Percentiles rank a stretch among this genome's conserved stretches.
phyloP scores from a whole-genome alignment of 2,797 vertebrate species.

The Brachyalestes nurse region DNA sequence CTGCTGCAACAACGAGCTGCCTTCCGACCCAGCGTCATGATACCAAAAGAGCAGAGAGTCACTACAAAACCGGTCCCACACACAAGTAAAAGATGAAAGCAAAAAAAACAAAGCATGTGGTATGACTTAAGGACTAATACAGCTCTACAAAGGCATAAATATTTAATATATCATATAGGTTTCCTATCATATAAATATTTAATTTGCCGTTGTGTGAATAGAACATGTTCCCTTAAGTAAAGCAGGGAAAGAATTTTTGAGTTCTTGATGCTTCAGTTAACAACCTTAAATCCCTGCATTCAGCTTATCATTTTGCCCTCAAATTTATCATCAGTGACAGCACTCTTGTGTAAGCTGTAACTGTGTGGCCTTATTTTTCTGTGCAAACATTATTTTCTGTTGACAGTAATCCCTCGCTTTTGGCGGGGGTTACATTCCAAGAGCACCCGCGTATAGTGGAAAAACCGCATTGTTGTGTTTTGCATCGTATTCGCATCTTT shows the following conservation, averaged over 20 bases:
- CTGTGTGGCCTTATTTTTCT: background rate
- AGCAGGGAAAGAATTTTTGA: too few species aligned
- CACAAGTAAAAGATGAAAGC: background rate
- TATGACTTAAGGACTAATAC: background rate
- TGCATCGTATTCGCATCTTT: too few species aligned
- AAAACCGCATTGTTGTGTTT: too few species aligned
- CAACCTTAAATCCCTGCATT: background rate
- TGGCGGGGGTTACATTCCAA: too few species aligned
- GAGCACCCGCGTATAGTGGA: too few species aligned
- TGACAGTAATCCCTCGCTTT: too few species aligned
- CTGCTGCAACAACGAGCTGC: constrained; percentile 13
- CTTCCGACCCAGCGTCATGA: constrained; percentile 11
- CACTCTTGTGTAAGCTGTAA: background rate
- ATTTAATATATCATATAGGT: background rate
- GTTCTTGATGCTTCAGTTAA: background rate
- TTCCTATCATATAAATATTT: background rate
- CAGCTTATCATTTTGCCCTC: background rate
- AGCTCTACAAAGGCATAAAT: background rate
- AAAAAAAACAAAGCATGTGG: background rate
- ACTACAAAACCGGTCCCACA: too few species aligned
- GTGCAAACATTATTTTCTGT: background rate
- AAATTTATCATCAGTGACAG: background rate
- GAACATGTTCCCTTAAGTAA: background rate
- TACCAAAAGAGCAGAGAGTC: constrained; percentile 4
- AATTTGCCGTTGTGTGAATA: background rate